Percentiles rank a stretch among this genome's conserved stretches.
Conservation (phyloP, 2,888 invertebrate species). For the Lacanobia oleracea region DNA sequence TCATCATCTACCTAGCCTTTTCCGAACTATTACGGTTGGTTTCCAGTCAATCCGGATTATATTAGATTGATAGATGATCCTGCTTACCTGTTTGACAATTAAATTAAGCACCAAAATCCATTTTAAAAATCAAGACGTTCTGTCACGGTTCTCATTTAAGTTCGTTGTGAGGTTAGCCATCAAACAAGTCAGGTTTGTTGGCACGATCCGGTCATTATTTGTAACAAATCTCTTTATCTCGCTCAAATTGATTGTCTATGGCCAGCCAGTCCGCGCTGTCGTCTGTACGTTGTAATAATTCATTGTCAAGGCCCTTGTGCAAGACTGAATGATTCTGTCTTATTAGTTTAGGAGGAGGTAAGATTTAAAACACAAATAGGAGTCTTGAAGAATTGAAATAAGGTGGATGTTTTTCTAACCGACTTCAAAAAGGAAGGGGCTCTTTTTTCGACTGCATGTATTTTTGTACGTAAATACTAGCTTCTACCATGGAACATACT, state of each 20-base stretch:
- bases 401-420: too few relatives aligned
- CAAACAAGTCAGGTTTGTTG: conserved; percentile 17
- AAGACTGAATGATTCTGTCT: not conserved
- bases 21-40: too few relatives aligned
- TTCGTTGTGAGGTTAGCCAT: conserved; percentile 10
- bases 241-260: conserved; percentile 49
- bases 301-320: conserved; percentile 38
- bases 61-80: too few relatives aligned
- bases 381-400: too few relatives aligned
- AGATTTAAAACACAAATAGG: too few relatives aligned
- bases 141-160: not conserved
- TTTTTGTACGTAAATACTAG: too few relatives aligned
- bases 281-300: conserved; percentile 22
- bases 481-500: too few relatives aligned
- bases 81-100: not conserved
- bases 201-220: conserved; percentile 54
- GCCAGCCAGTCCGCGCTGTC: not conserved
- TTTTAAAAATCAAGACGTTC: not conserved
- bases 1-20: too few relatives aligned
- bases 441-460: too few relatives aligned
- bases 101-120: not conserved
- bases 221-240: conserved; percentile 45
- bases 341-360: not conserved
- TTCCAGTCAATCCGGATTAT: too few relatives aligned
- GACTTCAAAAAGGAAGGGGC: too few relatives aligned